A percentile compares a stretch with the other conserved stretches of the same genome.
Conservation (phyloP, 2,888 invertebrate genomes). For the Beris chalybata region DNA sequence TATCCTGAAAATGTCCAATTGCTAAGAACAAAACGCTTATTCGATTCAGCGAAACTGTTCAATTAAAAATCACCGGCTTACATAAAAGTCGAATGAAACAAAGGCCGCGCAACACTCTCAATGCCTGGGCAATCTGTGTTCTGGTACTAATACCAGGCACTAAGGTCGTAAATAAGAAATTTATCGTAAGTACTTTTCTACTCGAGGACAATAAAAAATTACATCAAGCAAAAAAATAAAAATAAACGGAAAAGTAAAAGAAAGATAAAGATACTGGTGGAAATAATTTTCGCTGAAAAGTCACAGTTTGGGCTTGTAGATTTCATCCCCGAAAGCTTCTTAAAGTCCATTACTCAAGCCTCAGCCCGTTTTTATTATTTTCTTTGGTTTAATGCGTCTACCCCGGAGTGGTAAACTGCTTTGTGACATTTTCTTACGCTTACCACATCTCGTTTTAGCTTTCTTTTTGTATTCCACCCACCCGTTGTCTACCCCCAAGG, state of each 20-base stretch:
- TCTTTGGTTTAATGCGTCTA: constrained; percentile 31
- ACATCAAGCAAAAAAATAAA: constrained; percentile 14
- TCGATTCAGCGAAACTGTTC: no score
- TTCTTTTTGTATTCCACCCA: constrained; percentile 8
- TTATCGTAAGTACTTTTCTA: constrained; percentile 19
- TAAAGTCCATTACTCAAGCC: constrained; percentile 30
- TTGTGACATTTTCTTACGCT: constrained; percentile 17
- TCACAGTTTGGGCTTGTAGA: background rate
- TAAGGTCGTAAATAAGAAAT: constrained; percentile 25
- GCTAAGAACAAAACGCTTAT: no score
- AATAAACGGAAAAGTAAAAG: no score
- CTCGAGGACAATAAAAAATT: constrained; percentile 29
- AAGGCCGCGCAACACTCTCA: background rate
- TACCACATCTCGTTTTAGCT: background rate
- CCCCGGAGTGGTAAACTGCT: constrained; percentile 16
- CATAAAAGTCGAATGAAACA: background rate
- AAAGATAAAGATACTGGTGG: constrained; percentile 8
- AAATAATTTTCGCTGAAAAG: constrained; percentile 5
- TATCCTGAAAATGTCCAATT: no score
- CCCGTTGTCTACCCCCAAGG: constrained; percentile 1
- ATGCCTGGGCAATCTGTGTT: background rate
- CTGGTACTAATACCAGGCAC: background rate
- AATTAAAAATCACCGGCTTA: background rate
- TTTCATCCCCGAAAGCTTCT: constrained; percentile 29
- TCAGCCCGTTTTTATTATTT: constrained; percentile 32